Evolutionary conservation across 2,113 vertebrate species (phyloP).

Genomic region (Terrapene triunguis): DNA sequence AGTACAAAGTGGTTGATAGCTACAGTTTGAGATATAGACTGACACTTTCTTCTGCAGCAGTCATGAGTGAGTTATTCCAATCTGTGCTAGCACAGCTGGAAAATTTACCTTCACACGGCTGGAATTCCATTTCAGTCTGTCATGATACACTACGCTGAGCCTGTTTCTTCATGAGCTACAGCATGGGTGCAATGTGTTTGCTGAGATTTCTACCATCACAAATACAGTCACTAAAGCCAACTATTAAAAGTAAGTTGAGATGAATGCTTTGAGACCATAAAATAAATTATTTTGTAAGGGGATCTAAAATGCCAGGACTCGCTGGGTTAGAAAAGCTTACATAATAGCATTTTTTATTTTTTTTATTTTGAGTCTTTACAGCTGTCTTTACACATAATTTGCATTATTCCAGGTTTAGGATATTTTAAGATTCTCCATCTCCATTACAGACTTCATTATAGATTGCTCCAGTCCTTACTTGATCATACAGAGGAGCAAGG

Average conservation of each 20-base stretch:
- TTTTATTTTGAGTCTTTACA: slow-evolving; percentile 28
- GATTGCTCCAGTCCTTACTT: neutral
- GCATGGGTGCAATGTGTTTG: slow-evolving; percentile 4
- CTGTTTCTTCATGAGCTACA: slow-evolving; percentile 73
- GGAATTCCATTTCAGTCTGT: slow-evolving; percentile 80
- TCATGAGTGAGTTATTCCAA: slow-evolving; percentile 85
- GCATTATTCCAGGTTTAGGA: neutral
- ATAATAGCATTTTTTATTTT: neutral
- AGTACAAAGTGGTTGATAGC: slow-evolving; percentile 69
- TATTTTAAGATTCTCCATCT: slow-evolving; percentile 1
- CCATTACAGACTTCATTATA: neutral
- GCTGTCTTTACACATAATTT: neutral
- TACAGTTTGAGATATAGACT: slow-evolving; percentile 77
- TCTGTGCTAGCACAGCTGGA: slow-evolving; percentile 77
- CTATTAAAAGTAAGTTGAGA: slow-evolving; percentile 53
- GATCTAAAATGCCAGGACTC: neutral
- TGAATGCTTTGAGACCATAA: slow-evolving; percentile 26
- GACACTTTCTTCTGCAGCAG: slow-evolving; percentile 76
- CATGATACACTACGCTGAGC: slow-evolving; percentile 75
- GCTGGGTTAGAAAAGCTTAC: slow-evolving; percentile 10
- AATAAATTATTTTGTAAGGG: slow-evolving; percentile 40
- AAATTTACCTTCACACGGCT: slow-evolving; percentile 82
- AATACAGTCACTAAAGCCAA: slow-evolving; percentile 58
- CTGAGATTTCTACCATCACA: slow-evolving; percentile 67
- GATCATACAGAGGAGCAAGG: neutral